Evolutionary conservation across 2,797 vertebrate genomes (phyloP), one percentile per base, ranked within the genome.

Genomic region (Loriculus beryllinus): DNA sequence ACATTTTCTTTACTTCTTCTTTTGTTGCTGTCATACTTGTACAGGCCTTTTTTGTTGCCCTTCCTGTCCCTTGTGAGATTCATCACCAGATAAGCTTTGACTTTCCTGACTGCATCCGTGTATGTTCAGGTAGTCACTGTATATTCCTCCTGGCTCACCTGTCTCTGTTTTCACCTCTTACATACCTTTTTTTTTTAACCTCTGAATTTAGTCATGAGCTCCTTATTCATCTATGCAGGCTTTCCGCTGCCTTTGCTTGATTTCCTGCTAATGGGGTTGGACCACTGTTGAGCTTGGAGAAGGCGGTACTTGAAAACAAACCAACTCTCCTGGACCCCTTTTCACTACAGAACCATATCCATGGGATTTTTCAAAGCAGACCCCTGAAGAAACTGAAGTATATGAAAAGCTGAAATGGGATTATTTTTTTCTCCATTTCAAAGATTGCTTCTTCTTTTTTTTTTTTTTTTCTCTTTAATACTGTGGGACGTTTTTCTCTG

Each of bases 21-120:
- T 51, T 54, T 75, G 22, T 42, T 81, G 9, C 11, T 68, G 13
- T 48, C 6, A 1, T 35, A 45, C 18, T 69, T 74, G 31, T 49
- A 47, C 14, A 65, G 49, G n/a, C 5, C 11, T 8, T 63, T 79
- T 33, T 60, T 43, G 18, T 40, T 82, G 47, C 16, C 26, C 8
- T 74, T 91, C 2, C 4, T 6, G 5, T 40, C 40, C 14, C 22
- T 60, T 1, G 0, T 3, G 6, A 87, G 45, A 57, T 23, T 57
- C n/a, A 69, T 9, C 0, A 3, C 7, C 35, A 60, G 4, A 2
- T 0, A 0, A 2, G 7, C 35, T 87, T 85, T 69, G 12, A 31
- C 28, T 79, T 80, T 62, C 33, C 49, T 76, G 72, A 65, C 35
- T 0, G 0, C 40, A 80, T 65, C 18, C 29, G 19, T 86, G 10